These are phyloP conservation scores for Microplitis deprimator DNA, from an alignment of 2,888 invertebrate genomes.

Conservation along the genomic window DNA sequence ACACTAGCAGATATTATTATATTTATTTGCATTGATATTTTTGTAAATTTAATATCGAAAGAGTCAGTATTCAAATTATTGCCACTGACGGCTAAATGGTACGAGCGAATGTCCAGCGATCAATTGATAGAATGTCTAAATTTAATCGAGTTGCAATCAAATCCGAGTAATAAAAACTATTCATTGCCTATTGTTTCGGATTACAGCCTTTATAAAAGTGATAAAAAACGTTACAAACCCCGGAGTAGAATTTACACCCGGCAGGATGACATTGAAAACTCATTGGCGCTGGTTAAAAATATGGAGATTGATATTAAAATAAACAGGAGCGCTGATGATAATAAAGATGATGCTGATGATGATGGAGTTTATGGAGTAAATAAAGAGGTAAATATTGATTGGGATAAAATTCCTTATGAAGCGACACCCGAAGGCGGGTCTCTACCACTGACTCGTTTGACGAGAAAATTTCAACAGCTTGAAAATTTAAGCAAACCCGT, in stretches of 20 bases:
- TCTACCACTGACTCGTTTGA: slow-evolving; percentile 81
- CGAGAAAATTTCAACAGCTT: slow-evolving; percentile 88
- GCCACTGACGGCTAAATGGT: slow-evolving; percentile 80
- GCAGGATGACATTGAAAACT: slow-evolving; percentile 82
- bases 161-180: slow-evolving; percentile 49
- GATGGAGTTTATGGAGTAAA: background rate
- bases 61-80: slow-evolving; percentile 67
- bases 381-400: slow-evolving; percentile 73
- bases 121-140: slow-evolving; percentile 60
- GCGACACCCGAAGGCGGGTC: slow-evolving; percentile 86
- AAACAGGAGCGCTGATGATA: slow-evolving; percentile 68
- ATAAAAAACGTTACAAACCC: slow-evolving; percentile 83
- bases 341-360: slow-evolving; percentile 57
- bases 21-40: slow-evolving; percentile 79
- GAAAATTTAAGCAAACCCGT: slow-evolving; percentile 87
- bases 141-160: slow-evolving; percentile 58
- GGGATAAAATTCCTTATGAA: slow-evolving; percentile 81
- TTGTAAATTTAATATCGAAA: slow-evolving; percentile 73
- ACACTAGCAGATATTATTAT: slow-evolving; percentile 89
- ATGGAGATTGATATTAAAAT: slow-evolving; percentile 71
- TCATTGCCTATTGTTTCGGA: slow-evolving; percentile 73
- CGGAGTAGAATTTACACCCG: slow-evolving; percentile 82
- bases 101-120: slow-evolving; percentile 68
- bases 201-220: slow-evolving; percentile 84
- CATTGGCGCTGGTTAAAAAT: slow-evolving; percentile 72